These are phyloP conservation scores for Cardiocondyla obscurior DNA, from an alignment of 1,140 invertebrate species.

Conservation along the genomic window DNA sequence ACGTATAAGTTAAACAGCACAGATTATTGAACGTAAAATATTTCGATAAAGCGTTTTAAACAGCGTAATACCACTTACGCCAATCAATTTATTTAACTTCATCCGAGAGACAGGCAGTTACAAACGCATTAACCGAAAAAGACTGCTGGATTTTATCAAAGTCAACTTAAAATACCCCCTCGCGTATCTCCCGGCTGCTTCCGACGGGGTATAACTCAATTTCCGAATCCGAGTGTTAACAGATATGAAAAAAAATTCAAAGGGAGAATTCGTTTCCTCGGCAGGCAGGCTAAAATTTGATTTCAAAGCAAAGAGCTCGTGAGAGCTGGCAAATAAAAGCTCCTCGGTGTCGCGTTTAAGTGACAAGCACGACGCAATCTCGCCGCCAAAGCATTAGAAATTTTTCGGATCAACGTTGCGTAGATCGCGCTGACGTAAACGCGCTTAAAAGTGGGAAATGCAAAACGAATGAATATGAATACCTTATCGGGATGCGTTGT, in stretches of 20 bases:
- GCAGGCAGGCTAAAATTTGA: not conserved
- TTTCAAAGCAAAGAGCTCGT: not conserved
- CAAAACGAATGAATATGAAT: conserved; percentile 48
- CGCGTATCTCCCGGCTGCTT: too few species aligned
- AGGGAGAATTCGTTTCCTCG: not conserved
- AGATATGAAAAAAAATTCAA: not conserved
- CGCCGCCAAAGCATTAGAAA: not conserved
- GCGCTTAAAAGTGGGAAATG: conserved; percentile 21
- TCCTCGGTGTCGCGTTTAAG: not conserved
- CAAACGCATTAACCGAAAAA: not conserved
- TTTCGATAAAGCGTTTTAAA: not conserved
- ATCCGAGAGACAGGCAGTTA: not conserved
- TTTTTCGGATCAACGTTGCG: not conserved
- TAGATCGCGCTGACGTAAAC: not conserved
- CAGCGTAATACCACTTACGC: not conserved
- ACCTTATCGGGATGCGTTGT: conserved; percentile 24
- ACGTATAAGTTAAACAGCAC: not conserved
- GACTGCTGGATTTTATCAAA: not conserved
- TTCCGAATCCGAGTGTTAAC: not conserved
- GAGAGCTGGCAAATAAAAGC: not conserved
- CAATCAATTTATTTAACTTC: not conserved
- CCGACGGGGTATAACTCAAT: too few species aligned
- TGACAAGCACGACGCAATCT: not conserved
- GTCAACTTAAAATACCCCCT: conserved; percentile 15
- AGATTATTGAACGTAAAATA: not conserved